Conservation (phyloP, 2,113 vertebrate species). For the Nothobranchius furzeri region DNA sequence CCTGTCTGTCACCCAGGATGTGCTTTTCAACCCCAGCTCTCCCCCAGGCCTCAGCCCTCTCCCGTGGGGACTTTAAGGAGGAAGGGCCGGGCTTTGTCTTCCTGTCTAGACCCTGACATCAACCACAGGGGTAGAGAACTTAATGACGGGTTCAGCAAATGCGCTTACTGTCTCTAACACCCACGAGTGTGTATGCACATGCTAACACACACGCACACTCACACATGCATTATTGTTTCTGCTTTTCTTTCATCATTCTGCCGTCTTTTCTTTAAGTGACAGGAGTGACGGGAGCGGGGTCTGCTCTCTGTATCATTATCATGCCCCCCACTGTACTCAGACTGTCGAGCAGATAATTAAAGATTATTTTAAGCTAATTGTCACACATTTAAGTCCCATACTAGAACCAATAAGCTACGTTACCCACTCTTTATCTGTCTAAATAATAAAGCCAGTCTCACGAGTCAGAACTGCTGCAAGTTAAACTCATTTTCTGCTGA, state of each 20-base stretch:
- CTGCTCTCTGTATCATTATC: slow-evolving; percentile 67
- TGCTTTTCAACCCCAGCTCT: slow-evolving; percentile 36
- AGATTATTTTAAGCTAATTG: slow-evolving; percentile 65
- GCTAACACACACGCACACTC: background rate
- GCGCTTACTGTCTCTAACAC: slow-evolving; percentile 47
- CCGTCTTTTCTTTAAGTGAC: slow-evolving; percentile 38
- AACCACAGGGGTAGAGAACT: slow-evolving; percentile 59
- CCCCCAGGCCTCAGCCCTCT: slow-evolving; percentile 63
- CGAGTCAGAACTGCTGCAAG: background rate
- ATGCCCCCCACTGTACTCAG: slow-evolving; percentile 57
- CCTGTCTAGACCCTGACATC: slow-evolving; percentile 68
- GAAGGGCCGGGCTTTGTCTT: slow-evolving; percentile 66
- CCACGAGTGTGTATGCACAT: slow-evolving; percentile 19
- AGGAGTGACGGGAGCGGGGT: slow-evolving; percentile 54
- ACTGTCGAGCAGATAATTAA: slow-evolving; percentile 51
- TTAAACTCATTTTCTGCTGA: slow-evolving; percentile 7
- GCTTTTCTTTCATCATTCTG: slow-evolving; percentile 14
- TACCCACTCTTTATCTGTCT: slow-evolving; percentile 28
- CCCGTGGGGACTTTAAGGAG: slow-evolving; percentile 61
- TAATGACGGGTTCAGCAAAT: slow-evolving; percentile 72
- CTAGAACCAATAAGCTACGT: slow-evolving; percentile 49
- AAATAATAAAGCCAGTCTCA: slow-evolving; percentile 9
- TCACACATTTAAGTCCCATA: slow-evolving; percentile 32
- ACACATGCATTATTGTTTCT: slow-evolving; percentile 12
- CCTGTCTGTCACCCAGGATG: slow-evolving; percentile 56